Conservation (phyloP, 2,888 invertebrate genomes). For the Lordiphosa fenestrarum region DNA sequence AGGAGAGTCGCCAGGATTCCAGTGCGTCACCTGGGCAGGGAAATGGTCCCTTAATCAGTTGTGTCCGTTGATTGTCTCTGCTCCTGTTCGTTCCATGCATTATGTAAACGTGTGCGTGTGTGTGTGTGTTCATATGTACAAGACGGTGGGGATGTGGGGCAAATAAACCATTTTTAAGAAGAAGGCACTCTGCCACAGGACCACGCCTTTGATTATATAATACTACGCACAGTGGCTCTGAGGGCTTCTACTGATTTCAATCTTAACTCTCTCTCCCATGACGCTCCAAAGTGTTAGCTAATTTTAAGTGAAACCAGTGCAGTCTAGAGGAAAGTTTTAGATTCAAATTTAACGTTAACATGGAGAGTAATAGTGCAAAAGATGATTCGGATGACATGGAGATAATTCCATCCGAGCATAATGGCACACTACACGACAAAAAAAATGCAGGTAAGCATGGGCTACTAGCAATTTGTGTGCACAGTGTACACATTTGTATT, state of each 20-base stretch:
- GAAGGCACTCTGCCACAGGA: too few relatives aligned
- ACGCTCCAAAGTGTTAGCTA: conserved; percentile 56
- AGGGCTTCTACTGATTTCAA: conserved; percentile 1
- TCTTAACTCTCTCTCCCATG: conserved; percentile 3
- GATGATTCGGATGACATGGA: conserved; percentile 63
- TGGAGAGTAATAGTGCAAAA: conserved; percentile 65
- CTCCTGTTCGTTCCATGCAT: too few relatives aligned
- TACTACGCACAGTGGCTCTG: conserved; percentile 1
- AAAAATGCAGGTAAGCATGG: conserved; percentile 53
- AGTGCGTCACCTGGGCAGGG: too few relatives aligned
- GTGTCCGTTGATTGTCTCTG: too few relatives aligned
- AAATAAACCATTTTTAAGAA: too few relatives aligned
- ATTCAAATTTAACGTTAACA: conserved; percentile 49
- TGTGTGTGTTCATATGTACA: background rate
- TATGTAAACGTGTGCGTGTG: conserved; percentile 15
- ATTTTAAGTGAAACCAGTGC: conserved; percentile 59
- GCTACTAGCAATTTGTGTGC: background rate
- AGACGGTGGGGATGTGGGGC: too few relatives aligned
- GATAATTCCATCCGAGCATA: conserved; percentile 62
- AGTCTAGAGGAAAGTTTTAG: conserved; percentile 42
- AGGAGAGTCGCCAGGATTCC: too few relatives aligned
- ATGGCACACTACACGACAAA: conserved; percentile 55
- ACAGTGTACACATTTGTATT: background rate
- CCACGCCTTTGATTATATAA: conserved; percentile 5
- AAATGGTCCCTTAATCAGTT: too few relatives aligned